phyloP scores from a whole-genome alignment of 2,113 vertebrate genomes.

The Gopherus evgoodei region DNA sequence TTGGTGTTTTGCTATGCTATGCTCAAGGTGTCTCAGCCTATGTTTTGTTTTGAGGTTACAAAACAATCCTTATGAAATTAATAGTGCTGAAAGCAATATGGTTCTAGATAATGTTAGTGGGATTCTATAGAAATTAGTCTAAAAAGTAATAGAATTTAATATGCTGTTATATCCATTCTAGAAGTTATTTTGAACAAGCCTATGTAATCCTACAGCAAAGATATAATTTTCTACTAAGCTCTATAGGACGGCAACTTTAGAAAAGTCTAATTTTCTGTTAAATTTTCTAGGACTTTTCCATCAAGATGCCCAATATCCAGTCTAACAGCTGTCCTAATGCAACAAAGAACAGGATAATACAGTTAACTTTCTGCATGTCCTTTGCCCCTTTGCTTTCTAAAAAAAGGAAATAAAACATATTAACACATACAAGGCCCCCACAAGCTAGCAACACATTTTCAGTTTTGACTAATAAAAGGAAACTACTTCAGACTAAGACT shows the following conservation, averaged over 20 bases:
- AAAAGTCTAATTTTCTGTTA: neutral
- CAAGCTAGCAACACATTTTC: rapidly evolving
- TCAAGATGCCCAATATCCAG: neutral
- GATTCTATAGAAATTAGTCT: neutral
- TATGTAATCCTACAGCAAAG: neutral
- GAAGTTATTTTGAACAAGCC: neutral
- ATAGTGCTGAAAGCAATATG: neutral
- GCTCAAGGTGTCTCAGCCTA: neutral
- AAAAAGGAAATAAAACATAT: neutral
- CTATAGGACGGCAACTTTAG: neutral
- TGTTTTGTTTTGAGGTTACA: neutral
- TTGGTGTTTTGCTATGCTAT: neutral
- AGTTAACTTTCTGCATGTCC: neutral
- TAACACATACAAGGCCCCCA: neutral
- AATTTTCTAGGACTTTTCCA: neutral
- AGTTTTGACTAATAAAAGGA: neutral
- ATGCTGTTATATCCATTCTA: neutral
- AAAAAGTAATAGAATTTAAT: neutral
- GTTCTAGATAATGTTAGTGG: neutral
- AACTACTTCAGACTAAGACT: neutral
- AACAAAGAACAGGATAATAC: neutral
- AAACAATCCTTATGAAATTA: neutral
- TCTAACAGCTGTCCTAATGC: neutral
- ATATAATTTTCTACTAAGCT: neutral
- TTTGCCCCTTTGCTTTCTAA: neutral